These are phyloP conservation scores for Tupaia tana DNA, from an alignment of 2,113 vertebrate genomes.

Conservation along the genomic window DNA sequence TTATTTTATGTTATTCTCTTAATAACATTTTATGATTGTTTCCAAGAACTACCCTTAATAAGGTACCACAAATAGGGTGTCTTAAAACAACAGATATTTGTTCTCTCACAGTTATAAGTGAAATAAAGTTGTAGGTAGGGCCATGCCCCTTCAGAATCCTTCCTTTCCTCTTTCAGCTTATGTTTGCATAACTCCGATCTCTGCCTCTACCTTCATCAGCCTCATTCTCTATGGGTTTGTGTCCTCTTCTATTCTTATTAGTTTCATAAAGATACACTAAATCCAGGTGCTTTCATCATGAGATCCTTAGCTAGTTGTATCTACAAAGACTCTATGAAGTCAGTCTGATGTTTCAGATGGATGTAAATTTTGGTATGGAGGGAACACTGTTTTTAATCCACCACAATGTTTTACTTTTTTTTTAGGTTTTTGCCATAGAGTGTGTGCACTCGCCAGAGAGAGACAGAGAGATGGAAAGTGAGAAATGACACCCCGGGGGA, in stretches of 20 bases:
- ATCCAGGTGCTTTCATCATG: background rate
- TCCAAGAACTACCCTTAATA: background rate
- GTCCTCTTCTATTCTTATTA: background rate
- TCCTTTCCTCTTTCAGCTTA: background rate
- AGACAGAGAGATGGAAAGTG: too few species aligned
- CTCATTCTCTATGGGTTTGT: background rate
- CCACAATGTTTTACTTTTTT: background rate
- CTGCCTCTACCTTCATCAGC: background rate
- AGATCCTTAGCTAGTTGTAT: background rate
- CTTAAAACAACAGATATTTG: background rate
- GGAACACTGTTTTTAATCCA: background rate
- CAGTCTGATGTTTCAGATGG: background rate
- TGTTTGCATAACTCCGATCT: too few species aligned
- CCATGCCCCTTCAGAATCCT: background rate
- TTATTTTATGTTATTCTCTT: background rate
- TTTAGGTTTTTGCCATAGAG: too few species aligned
- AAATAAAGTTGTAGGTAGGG: background rate
- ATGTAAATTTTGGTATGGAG: background rate
- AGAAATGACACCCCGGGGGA: too few species aligned
- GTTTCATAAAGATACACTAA: background rate
- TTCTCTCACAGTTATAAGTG: background rate
- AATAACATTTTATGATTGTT: background rate
- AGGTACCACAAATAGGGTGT: too few species aligned
- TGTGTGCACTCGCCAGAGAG: too few species aligned
- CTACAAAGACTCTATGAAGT: background rate